These are phyloP conservation scores for Andricus grossulariae DNA, from an alignment of 1,140 invertebrate species.

Conservation along the genomic window DNA sequence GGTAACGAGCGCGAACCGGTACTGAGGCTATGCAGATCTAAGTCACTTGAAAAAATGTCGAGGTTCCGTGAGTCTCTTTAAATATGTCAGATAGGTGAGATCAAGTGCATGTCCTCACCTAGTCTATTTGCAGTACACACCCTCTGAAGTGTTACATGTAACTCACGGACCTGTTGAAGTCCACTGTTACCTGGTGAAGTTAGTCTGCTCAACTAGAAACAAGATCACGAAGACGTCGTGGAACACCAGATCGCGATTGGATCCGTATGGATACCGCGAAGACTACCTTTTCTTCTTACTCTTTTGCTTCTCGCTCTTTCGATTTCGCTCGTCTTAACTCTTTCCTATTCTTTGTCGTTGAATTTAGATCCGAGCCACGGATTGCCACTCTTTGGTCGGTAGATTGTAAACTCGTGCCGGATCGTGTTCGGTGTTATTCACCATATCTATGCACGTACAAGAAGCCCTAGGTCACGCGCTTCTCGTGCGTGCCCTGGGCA, in stretches of 20 bases:
- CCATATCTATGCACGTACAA: constrained; percentile 26
- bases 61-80: background rate
- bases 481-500: constrained; percentile 50
- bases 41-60: background rate
- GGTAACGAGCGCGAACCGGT: constrained; percentile 47
- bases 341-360: constrained; percentile 44
- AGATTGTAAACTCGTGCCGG: constrained; percentile 50
- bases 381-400: constrained; percentile 46
- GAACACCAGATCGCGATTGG: constrained; percentile 26
- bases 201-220: constrained; percentile 10
- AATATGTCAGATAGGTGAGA: constrained; percentile 9
- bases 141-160: constrained; percentile 20
- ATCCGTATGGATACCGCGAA: constrained; percentile 23
- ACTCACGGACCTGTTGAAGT: constrained; percentile 2
- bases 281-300: constrained; percentile 30
- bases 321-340: background rate
- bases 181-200: background rate
- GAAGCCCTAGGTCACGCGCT: constrained; percentile 41
- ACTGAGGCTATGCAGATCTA: constrained; percentile 3
- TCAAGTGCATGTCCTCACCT: background rate
- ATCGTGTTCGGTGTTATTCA: constrained; percentile 46
- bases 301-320: constrained; percentile 4
- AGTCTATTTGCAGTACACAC: background rate
- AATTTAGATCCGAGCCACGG: constrained; percentile 54
- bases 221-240: constrained; percentile 27